Base-by-base conservation (phyloP, 2,113 vertebrate species). In the Lophura nycthemera region DNA sequence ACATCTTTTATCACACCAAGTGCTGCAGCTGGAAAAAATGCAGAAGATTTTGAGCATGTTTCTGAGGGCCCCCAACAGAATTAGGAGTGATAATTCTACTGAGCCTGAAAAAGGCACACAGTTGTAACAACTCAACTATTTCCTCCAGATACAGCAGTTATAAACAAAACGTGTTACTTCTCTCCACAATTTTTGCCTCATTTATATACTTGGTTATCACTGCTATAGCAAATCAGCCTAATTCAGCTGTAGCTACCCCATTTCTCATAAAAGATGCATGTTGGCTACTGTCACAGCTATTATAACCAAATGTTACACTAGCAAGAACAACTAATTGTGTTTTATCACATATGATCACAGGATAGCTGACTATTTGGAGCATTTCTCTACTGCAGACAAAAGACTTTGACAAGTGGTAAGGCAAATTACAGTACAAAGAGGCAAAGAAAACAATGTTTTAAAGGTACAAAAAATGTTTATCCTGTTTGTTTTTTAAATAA, bases 391-490 rank as follows among this genome's bases (percentile, higher is more conserved):
- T 83, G 76, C 69, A 88, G 32, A 56, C 21, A 72, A 64, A 91
- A 88, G 21, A 43, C 38, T 64, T 94, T 29, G n/a, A 56, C 29
- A 95, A 93, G n/a, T 4, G 3, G 18, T 34, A 85, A 61, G 29
- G 38, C 11, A 85, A 76, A 94, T 85, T 80, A 77, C 3, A 88
- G 64, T 2, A 77, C 36, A 88, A 77, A 85, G 43, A 85, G 29
- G 83, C 17, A 81, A 78, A 81, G 24, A 67, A 92, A 95, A 77
- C 8, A 87, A 52, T 40, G 82, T 42, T 92, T 73, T 85, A 25
- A 73, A 76, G 32, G n/a, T 13, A 50, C 22, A 85, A 75, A 60
- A 74, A 67, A 32, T 14, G 4, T 38, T 83, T 30, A 63, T 57
- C 81, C 19, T 54, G n/a, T 67, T 72, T 36, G 11, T 8, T 54